Conservation (phyloP, 2,113 vertebrate species). For the Trogon melanurus region DNA sequence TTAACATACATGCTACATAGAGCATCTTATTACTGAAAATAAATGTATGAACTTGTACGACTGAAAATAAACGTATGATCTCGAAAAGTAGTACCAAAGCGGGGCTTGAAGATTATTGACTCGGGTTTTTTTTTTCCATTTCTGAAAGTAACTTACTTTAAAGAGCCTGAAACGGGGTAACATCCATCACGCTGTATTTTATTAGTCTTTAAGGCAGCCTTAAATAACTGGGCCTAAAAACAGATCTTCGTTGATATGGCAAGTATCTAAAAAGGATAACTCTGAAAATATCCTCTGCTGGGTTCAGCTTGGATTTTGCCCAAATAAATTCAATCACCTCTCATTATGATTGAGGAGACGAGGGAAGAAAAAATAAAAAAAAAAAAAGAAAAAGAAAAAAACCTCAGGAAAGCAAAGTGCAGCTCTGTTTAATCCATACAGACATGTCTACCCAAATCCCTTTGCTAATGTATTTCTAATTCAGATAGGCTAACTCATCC, state of each 20-base stretch:
- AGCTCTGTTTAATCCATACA: constrained; percentile 68
- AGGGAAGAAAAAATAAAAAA: neutral
- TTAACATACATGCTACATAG: neutral
- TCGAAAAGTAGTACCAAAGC: neutral
- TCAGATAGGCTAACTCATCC: constrained; percentile 55
- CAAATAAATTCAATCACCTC: constrained; percentile 65
- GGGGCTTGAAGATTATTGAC: neutral
- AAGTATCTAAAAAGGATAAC: constrained; percentile 52
- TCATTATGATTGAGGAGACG: constrained; percentile 28
- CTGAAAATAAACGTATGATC: constrained; percentile 12
- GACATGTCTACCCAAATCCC: constrained; percentile 66
- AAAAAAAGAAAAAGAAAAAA: neutral
- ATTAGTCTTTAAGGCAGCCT: constrained; percentile 58
- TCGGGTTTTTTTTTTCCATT: neutral
- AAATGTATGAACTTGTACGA: neutral
- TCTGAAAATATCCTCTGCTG: constrained; percentile 53
- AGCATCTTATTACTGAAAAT: constrained; percentile 9
- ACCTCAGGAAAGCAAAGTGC: constrained; percentile 19
- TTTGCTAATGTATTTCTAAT: constrained; percentile 63
- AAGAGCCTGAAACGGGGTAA: neutral
- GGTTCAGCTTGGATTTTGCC: constrained; percentile 60
- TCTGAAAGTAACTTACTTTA: constrained; percentile 44
- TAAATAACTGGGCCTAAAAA: constrained; percentile 55
- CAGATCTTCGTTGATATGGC: constrained; percentile 45
- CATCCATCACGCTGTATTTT: constrained; percentile 48